phyloP scores from a whole-genome alignment of 1,140 invertebrate species.

The Delia radicum region DNA sequence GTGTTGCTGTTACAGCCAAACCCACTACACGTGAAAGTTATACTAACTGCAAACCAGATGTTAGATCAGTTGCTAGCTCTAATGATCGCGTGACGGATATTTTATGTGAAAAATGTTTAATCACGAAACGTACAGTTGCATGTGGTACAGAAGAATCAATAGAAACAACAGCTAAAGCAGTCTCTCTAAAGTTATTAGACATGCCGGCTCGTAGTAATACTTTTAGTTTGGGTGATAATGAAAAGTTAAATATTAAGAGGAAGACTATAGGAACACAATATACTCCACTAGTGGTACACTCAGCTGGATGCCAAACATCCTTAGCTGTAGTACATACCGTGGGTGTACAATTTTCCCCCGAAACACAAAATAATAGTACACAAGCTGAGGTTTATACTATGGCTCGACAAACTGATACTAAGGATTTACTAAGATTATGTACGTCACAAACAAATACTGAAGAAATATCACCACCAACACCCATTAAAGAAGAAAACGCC shows the following conservation, averaged over 20 bases:
- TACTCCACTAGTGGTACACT: constrained; percentile 26
- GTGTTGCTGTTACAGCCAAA: constrained; percentile 36
- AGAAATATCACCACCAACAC: constrained; percentile 35
- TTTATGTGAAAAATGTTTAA: constrained; percentile 59
- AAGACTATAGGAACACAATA: constrained; percentile 47
- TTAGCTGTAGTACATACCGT: constrained; percentile 28
- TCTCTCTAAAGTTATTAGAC: constrained; percentile 33
- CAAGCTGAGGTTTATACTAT: constrained; percentile 35
- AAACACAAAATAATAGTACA: constrained; percentile 33
- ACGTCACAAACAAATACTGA: constrained; percentile 36
- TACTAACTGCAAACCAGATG: constrained; percentile 53
- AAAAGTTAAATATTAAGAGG: constrained; percentile 35
- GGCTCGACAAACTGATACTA: constrained; percentile 43
- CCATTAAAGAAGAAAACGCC: constrained; percentile 35
- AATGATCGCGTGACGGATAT: constrained; percentile 56
- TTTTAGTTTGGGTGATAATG: constrained; percentile 47
- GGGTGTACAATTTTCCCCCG: constrained; percentile 39
- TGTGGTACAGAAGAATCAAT: constrained; percentile 54
- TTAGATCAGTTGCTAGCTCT: constrained; percentile 57
- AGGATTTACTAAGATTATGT: constrained; percentile 37
- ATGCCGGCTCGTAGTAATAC: constrained; percentile 44
- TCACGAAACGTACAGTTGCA: constrained; percentile 54
- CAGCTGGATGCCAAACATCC: constrained; percentile 36
- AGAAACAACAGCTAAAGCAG: constrained; percentile 31
- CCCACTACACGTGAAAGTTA: constrained; percentile 48